These are phyloP conservation scores for Albula glossodonta DNA, from an alignment of 2,113 vertebrate genomes.

Conservation along the genomic window DNA sequence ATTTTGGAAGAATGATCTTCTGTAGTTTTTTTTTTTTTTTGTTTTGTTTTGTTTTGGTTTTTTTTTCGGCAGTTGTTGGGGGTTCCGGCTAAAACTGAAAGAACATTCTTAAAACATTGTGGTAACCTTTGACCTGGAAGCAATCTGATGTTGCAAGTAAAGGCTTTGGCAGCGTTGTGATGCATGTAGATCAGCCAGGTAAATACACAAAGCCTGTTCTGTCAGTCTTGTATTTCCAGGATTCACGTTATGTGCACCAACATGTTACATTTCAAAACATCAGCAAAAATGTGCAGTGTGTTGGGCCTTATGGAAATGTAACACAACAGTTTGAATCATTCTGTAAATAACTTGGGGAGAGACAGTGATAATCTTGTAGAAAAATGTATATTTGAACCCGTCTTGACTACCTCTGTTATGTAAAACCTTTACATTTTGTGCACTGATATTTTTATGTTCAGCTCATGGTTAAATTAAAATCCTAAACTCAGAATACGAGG, in stretches of 20 bases:
- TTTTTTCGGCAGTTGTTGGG: neutral
- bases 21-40: neutral
- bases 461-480: neutral
- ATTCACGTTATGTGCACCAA: neutral
- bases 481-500: neutral
- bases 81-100: no score
- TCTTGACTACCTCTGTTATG: neutral
- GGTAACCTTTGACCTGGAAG: neutral
- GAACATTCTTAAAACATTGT: neutral
- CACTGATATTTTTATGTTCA: neutral
- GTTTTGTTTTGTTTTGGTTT: neutral
- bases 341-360: neutral
- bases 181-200: neutral
- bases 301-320: neutral
- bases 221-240: neutral
- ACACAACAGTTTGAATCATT: neutral
- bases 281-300: neutral
- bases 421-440: neutral
- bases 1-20: neutral
- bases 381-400: neutral
- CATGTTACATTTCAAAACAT: neutral
- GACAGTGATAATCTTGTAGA: neutral
- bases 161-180: neutral
- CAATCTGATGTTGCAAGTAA: neutral
- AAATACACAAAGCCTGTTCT: neutral